Evolutionary conservation across 2,113 vertebrate genomes (phyloP).

Genomic region (Trogon melanurus): DNA sequence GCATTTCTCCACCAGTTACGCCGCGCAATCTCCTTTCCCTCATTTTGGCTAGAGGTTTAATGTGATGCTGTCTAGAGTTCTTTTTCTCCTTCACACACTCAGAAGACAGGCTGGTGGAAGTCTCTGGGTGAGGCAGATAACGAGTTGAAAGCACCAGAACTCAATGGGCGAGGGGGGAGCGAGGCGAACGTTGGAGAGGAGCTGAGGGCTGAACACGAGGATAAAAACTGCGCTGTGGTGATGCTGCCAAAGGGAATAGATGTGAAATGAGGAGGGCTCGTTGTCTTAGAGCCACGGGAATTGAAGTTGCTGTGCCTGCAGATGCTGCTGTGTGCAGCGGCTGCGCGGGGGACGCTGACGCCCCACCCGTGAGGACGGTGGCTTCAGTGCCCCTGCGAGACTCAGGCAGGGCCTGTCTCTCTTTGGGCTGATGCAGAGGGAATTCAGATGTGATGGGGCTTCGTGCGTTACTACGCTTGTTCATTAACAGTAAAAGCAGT

Average conservation of each 20-base stretch:
- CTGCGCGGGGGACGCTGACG: rapidly evolving
- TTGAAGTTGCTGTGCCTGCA: not conserved
- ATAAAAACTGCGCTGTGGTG: not conserved
- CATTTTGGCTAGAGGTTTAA: not conserved
- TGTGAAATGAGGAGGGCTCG: not conserved
- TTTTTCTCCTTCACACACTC: not conserved
- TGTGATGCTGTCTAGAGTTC: not conserved
- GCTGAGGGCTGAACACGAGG: not conserved
- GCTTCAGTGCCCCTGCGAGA: rapidly evolving
- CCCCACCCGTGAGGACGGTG: rapidly evolving
- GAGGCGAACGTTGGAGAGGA: not conserved
- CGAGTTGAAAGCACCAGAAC: not conserved
- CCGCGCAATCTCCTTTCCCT: not conserved
- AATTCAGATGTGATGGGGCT: too few relatives aligned
- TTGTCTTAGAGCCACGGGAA: not conserved
- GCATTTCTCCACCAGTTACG: not conserved
- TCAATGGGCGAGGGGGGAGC: rapidly evolving
- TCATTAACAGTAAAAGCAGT: not conserved
- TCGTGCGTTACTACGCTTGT: rapidly evolving
- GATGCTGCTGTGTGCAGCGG: not conserved
- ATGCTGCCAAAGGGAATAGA: not conserved
- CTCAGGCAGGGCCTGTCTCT: not conserved
- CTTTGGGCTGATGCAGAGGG: not conserved
- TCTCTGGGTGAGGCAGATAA: not conserved
- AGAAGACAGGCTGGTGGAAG: not conserved